Evolutionary conservation across 2,888 invertebrate species (phyloP).

Genomic region (Chymomyza fuscimana): DNA sequence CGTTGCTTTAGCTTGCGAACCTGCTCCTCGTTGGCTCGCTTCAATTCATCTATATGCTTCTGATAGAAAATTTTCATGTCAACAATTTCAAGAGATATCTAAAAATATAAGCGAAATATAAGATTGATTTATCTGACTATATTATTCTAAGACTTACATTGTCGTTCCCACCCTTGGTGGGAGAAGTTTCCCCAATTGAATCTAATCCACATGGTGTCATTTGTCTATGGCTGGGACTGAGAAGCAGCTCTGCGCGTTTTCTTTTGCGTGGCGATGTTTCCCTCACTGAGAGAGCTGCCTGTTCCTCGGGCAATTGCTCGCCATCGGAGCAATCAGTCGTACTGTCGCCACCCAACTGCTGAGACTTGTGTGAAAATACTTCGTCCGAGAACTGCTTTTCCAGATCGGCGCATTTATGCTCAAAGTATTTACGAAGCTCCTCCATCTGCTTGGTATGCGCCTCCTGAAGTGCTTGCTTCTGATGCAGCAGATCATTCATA

Average conservation of each 20-base stretch:
- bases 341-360: constrained; percentile 81
- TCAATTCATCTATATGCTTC: constrained; percentile 76
- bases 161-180: constrained; percentile 45
- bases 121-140: constrained; percentile 6
- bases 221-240: constrained; percentile 79
- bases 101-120: constrained; percentile 11
- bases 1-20: constrained; percentile 74
- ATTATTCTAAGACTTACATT: constrained; percentile 40
- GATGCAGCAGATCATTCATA: constrained; percentile 81
- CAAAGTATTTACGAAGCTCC: constrained; percentile 88
- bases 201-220: constrained; percentile 77
- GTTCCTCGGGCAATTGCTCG: constrained; percentile 75
- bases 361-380: constrained; percentile 84
- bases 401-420: constrained; percentile 88
- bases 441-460: constrained; percentile 89
- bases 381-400: constrained; percentile 88
- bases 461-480: constrained; percentile 83
- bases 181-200: constrained; percentile 35
- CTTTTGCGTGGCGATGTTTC: constrained; percentile 75
- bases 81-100: constrained; percentile 68
- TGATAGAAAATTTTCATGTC: constrained; percentile 78
- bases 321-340: constrained; percentile 78
- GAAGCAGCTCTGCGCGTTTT: constrained; percentile 74
- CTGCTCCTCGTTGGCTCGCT: constrained; percentile 69
- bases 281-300: constrained; percentile 48